These are phyloP conservation scores for Sialia sialis DNA, from an alignment of 2,113 vertebrate genomes.

Conservation along the genomic window DNA sequence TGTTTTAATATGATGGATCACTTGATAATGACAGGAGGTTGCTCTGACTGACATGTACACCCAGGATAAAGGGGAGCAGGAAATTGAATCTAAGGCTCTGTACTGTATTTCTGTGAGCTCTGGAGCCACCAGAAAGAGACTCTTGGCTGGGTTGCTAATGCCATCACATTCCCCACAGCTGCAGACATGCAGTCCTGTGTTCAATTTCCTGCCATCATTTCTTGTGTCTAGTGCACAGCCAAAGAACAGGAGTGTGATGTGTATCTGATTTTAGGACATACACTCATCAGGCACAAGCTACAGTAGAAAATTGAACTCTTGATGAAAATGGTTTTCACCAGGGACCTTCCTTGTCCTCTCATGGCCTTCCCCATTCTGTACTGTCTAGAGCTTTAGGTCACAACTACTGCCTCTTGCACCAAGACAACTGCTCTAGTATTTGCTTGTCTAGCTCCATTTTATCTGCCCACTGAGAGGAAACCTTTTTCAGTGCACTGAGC, in stretches of 20 bases:
- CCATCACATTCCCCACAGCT: background rate
- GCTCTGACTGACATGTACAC: background rate
- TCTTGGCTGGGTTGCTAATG: background rate
- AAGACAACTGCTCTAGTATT: background rate
- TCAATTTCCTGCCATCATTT: slow-evolving; percentile 61
- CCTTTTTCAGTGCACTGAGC: background rate
- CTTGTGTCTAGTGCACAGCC: background rate
- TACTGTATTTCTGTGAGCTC: background rate
- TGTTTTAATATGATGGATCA: slow-evolving; percentile 58
- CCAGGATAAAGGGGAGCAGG: slow-evolving; percentile 42
- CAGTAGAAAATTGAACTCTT: slow-evolving; percentile 20
- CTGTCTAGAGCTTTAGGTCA: background rate
- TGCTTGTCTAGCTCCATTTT: background rate
- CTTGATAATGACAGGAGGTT: background rate
- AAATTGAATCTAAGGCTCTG: slow-evolving; percentile 47
- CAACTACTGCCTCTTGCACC: background rate
- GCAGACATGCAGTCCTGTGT: background rate
- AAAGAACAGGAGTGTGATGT: background rate
- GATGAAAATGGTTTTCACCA: background rate
- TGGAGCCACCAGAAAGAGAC: slow-evolving; percentile 13
- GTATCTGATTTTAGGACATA: slow-evolving; percentile 23
- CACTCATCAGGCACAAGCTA: background rate
- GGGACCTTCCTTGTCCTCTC: background rate
- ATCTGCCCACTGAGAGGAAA: background rate
- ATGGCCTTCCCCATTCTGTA: background rate